Evolutionary conservation across 2,113 vertebrate genomes (phyloP).

Genomic region (Phocoena sinus): DNA sequence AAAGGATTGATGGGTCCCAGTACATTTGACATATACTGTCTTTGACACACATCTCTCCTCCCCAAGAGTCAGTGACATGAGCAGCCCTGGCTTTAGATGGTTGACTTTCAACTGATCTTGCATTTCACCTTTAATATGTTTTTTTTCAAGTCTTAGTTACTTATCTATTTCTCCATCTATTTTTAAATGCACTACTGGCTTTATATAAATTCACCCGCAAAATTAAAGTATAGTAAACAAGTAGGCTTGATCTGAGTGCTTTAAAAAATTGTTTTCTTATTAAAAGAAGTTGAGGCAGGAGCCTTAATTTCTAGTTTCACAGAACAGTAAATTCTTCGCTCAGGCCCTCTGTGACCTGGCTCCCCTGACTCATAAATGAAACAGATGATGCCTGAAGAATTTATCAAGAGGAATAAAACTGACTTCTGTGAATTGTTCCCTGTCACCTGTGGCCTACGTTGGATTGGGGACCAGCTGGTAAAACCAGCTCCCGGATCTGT

Average conservation of each 20-base stretch:
- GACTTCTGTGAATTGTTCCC: neutral
- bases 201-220: neutral
- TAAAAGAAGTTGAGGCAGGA: neutral
- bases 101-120: neutral
- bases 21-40: conserved; percentile 9
- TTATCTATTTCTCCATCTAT: neutral
- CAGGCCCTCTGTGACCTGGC: neutral
- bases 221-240: neutral
- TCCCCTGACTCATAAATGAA: neutral
- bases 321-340: neutral
- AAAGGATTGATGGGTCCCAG: neutral
- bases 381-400: neutral
- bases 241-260: neutral
- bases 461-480: neutral
- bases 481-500: neutral
- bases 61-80: neutral
- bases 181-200: neutral
- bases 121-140: neutral
- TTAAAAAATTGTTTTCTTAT: neutral
- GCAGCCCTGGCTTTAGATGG: neutral
- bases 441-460: neutral
- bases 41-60: neutral
- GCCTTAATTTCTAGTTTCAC: neutral
- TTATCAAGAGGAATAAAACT: neutral
- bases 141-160: neutral